phyloP scores from a whole-genome alignment of 35 echinoderm and acorn worm species.

The Heliocidaris erythrogramma region DNA sequence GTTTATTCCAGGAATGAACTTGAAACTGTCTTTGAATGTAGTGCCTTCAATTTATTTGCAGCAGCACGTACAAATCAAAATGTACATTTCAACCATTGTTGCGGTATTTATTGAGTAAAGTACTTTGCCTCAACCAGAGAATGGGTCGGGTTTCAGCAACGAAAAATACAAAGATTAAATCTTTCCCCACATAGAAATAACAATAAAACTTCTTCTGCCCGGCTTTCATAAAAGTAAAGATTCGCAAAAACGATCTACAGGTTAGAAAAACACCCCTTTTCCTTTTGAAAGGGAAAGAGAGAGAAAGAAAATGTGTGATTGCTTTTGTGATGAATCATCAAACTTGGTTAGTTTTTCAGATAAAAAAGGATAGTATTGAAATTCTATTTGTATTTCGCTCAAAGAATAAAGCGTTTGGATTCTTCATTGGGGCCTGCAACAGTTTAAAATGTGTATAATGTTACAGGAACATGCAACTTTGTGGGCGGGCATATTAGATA shows the following conservation, averaged over 20 bases:
- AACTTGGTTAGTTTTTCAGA: neutral
- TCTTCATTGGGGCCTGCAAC: neutral
- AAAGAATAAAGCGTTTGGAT: neutral
- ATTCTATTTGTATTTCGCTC: neutral
- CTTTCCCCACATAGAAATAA: neutral
- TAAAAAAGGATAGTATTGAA: neutral
- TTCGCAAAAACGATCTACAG: neutral
- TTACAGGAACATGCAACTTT: neutral
- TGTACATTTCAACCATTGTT: constrained; percentile 3
- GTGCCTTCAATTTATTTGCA: neutral
- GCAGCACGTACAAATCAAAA: neutral
- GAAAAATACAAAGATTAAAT: neutral
- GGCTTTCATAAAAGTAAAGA: neutral
- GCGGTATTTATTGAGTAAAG: neutral
- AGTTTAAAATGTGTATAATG: neutral
- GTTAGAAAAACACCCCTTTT: neutral
- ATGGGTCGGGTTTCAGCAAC: neutral
- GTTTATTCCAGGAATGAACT: neutral
- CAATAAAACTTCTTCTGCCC: neutral
- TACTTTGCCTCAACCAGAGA: neutral
- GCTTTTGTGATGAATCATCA: neutral
- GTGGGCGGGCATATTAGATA: neutral
- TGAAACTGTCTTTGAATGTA: neutral
- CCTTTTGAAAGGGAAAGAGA: neutral
- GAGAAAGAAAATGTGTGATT: neutral